phyloP scores from a whole-genome alignment of 1,140 invertebrate species.

The Lineus longissimus region DNA sequence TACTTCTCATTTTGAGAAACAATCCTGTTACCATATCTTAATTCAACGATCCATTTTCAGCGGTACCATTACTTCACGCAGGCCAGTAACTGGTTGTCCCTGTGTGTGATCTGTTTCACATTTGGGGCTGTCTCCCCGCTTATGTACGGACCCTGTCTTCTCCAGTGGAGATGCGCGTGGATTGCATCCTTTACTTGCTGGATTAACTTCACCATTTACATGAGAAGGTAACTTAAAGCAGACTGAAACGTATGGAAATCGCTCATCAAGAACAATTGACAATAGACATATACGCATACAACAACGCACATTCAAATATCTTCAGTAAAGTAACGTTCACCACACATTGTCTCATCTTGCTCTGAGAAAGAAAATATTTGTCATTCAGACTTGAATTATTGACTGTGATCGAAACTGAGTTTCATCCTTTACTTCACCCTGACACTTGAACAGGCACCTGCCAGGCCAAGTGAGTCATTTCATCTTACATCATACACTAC shows the following conservation, averaged over 20 bases:
- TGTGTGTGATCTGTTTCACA: not conserved
- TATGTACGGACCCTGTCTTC: not conserved
- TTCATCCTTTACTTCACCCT: no score
- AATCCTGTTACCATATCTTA: no score
- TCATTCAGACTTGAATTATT: not conserved
- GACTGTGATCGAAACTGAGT: no score
- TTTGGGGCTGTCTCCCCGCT: not conserved
- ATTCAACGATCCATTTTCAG: not conserved
- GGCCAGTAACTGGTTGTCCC: not conserved
- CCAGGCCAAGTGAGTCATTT: no score
- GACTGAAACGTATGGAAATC: no score
- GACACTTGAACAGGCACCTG: no score
- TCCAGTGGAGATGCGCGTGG: slow-evolving; percentile 4
- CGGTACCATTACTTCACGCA: not conserved
- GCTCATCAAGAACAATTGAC: no score
- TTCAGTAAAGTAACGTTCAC: no score
- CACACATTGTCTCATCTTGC: not conserved
- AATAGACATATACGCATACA: no score
- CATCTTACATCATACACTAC: no score
- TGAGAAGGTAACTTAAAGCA: slow-evolving; percentile 4
- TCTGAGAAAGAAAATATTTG: not conserved
- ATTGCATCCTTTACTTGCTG: not conserved
- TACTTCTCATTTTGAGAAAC: no score
- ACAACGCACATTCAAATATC: no score
- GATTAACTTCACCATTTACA: slow-evolving; percentile 2